phyloP scores from a whole-genome alignment of 1,140 invertebrate species.

The Aethina tumida region DNA sequence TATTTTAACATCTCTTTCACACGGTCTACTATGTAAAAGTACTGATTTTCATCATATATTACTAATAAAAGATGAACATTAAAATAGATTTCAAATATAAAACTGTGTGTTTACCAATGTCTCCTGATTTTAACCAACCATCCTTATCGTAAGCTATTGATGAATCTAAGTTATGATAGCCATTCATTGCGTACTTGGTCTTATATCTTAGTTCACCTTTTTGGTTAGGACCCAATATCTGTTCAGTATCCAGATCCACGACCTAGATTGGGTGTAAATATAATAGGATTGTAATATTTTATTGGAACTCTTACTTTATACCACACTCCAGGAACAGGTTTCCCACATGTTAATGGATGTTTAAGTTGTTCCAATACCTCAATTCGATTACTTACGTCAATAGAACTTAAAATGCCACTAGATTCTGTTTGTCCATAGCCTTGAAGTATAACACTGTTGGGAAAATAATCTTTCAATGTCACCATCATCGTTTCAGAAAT shows the following conservation, averaged over 20 bases:
- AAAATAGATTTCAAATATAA: too few species aligned
- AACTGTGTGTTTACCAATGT: conserved; percentile 57
- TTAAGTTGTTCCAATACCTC: conserved; percentile 2
- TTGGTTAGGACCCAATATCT: conserved; percentile 36
- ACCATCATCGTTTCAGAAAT: conserved; percentile 39
- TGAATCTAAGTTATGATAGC: conserved; percentile 50
- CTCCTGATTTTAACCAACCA: conserved; percentile 54
- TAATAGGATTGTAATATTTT: too few species aligned
- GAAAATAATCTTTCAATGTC: conserved; percentile 39
- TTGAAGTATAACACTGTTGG: conserved; percentile 12
- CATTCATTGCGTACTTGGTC: conserved; percentile 40
- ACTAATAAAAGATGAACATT: too few species aligned
- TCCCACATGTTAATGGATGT: conserved; percentile 11
- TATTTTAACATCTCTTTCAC: conserved; percentile 71
- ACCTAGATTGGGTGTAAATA: too few species aligned
- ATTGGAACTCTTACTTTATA: conserved; percentile 16
- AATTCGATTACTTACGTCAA: conserved; percentile 8
- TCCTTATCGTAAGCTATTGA: conserved; percentile 48
- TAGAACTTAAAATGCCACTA: conserved; percentile 7
- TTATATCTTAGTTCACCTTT: conserved; percentile 46
- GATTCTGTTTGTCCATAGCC: conserved; percentile 23
- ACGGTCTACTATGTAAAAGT: conserved; percentile 54
- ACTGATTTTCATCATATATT: conserved; percentile 51
- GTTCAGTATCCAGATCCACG: conserved; percentile 36
- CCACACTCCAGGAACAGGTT: conserved; percentile 11